Evolutionary conservation across 2,888 invertebrate genomes (phyloP), one percentile per base, ranked within the genome.

Genomic region (Drosophila leonis): DNA sequence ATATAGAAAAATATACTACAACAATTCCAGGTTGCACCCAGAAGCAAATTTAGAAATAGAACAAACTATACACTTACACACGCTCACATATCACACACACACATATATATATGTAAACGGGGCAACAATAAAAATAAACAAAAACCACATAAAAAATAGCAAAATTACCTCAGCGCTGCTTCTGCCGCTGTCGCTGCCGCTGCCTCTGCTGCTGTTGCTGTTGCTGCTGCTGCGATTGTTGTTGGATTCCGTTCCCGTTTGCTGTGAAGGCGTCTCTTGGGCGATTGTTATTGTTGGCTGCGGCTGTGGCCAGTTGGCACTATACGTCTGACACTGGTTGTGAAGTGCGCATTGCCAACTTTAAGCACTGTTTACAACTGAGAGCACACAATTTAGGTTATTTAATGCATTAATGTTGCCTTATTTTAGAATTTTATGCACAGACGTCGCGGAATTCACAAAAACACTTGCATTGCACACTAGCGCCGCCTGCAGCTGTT

Each of bases 361-460:
- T 62, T 68, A 44, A 68, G 31, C 75, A 73, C 75, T 78, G 71
- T 71, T 81, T 68, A 65, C 71, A 74, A 82, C 70, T 75, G 48
- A 35, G 57, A 35, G 31, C 39, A 61, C 52, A 24, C 51, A 57
- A 73, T 41, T 72, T 49, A 33, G 12, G 56, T n/a, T 15, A 48
- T 79, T 61, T 60, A 54, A 60, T 27, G 68, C 74, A 66, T 68
- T 52, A 29, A 80, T 66, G 52, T 66, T 60, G 65, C 39, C 54
- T 72, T 84, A 82, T 85, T 89, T 84, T 75, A 75, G 65, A 82
- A 75, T 82, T 84, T 83, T 82, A 77, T 75, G 76, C 89, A 90
- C 90, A 90, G 90, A 90, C 90, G 88, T 90, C 90, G 81, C 84
- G 83, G 78, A 90, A 82, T 75, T 78, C 78, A 79, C 73, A 75